These are phyloP conservation scores for Calameuta filiformis DNA, from an alignment of 2,888 invertebrate genomes.

Conservation along the genomic window DNA sequence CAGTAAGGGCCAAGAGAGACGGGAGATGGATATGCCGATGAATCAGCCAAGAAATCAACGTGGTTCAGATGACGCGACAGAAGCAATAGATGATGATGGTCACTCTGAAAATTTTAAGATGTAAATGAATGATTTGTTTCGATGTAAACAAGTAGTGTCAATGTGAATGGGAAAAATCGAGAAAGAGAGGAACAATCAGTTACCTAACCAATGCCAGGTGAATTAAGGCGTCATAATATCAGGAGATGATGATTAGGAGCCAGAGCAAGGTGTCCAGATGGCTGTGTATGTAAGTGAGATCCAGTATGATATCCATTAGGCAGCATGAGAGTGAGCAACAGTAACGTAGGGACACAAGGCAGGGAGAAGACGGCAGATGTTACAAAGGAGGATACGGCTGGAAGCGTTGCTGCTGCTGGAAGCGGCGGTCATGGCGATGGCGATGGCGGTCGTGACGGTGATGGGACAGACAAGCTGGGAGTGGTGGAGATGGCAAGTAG, in stretches of 20 bases:
- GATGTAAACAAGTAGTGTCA: background rate
- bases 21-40: conserved; percentile 2
- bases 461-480: conserved; percentile 22
- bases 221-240: background rate
- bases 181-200: background rate
- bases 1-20: conserved; percentile 6
- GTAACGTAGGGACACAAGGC: background rate
- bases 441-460: background rate
- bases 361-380: background rate
- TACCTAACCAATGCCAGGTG: background rate
- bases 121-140: background rate
- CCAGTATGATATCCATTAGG: background rate
- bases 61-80: background rate
- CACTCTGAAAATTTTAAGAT: background rate
- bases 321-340: background rate
- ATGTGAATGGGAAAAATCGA: background rate
- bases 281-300: background rate
- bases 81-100: background rate
- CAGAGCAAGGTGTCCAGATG: background rate
- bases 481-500: conserved; percentile 22
- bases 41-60: background rate
- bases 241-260: background rate
- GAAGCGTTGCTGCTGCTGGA: background rate
- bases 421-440: background rate
- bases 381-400: background rate